phyloP scores from a whole-genome alignment of 1,140 invertebrate genomes.

The Drosophila willistoni region DNA sequence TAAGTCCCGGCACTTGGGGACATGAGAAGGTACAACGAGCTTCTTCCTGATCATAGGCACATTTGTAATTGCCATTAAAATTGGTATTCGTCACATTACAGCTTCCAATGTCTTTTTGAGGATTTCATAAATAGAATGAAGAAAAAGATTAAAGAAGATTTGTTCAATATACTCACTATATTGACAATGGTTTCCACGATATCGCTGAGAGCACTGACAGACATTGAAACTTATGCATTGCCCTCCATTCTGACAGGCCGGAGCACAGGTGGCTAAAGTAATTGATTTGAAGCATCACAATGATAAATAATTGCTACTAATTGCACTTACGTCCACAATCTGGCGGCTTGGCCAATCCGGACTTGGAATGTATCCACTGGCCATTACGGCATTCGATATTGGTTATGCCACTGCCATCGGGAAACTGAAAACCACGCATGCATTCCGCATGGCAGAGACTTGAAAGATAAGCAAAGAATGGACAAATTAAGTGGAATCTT shows the following conservation, averaged over 20 bases:
- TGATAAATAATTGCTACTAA: too few species aligned
- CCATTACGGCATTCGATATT: conserved; percentile 87
- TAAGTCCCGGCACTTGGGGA: conserved; percentile 85
- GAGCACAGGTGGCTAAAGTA: conserved; percentile 87
- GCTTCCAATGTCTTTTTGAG: conserved; percentile 43
- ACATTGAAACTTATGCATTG: conserved; percentile 89
- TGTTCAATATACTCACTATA: conserved; percentile 86
- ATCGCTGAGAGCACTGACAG: conserved; percentile 90
- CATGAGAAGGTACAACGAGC: conserved; percentile 88
- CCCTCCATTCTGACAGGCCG: conserved; percentile 90
- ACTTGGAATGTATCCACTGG: conserved; percentile 85
- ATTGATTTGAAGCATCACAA: not conserved
- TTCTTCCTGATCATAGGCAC: conserved; percentile 85
- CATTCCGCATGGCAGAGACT: conserved; percentile 85
- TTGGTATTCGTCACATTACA: conserved; percentile 72
- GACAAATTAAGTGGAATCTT: not conserved
- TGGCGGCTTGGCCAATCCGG: conserved; percentile 84
- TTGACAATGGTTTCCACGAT: conserved; percentile 89
- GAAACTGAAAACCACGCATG: conserved; percentile 86
- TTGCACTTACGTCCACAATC: conserved; percentile 86
- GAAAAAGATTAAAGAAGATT: not conserved
- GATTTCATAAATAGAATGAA: not conserved
- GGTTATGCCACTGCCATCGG: conserved; percentile 86
- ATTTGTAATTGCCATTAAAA: conserved; percentile 91
- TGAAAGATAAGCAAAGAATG: not conserved